Conservation (phyloP, 2,113 vertebrate species). For the Paracanthobrama guichenoti region DNA sequence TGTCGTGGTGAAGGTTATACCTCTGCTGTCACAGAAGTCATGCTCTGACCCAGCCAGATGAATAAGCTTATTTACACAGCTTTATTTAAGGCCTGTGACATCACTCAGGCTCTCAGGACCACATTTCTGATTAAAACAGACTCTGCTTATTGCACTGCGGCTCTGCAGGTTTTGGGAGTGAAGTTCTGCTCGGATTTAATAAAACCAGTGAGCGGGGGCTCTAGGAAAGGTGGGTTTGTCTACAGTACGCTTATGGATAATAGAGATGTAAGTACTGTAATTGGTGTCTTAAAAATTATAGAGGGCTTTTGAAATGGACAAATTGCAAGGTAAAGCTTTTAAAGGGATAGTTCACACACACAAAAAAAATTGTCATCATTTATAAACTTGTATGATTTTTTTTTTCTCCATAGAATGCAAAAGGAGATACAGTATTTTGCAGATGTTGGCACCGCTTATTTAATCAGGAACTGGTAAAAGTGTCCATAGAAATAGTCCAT, state of each 20-base stretch:
- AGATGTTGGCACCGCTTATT: not conserved
- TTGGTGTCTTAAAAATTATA: not conserved
- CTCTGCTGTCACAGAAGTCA: constrained; percentile 23
- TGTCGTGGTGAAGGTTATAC: constrained; percentile 37
- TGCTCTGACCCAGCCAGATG: constrained; percentile 31
- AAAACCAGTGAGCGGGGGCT: not conserved
- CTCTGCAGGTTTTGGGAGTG: not conserved
- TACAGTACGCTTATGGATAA: not conserved
- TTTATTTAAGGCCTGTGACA: constrained; percentile 40
- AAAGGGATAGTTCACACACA: not conserved
- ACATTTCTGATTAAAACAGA: constrained; percentile 19
- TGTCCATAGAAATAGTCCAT: no score
- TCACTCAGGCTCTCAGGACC: not conserved
- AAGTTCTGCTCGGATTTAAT: constrained; percentile 6
- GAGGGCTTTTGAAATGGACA: not conserved
- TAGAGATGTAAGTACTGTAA: not conserved
- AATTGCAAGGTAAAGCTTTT: not conserved
- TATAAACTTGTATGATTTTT: not conserved
- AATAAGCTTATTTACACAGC: constrained; percentile 40
- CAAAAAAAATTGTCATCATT: not conserved
- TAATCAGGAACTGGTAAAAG: not conserved
- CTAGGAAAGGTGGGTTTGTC: not conserved
- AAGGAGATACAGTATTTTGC: not conserved
- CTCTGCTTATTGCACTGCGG: not conserved
- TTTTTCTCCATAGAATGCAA: not conserved